Evolutionary conservation across 2,888 invertebrate genomes (phyloP), one percentile per base, ranked within the genome.

Genomic region (Salticus scenicus): DNA sequence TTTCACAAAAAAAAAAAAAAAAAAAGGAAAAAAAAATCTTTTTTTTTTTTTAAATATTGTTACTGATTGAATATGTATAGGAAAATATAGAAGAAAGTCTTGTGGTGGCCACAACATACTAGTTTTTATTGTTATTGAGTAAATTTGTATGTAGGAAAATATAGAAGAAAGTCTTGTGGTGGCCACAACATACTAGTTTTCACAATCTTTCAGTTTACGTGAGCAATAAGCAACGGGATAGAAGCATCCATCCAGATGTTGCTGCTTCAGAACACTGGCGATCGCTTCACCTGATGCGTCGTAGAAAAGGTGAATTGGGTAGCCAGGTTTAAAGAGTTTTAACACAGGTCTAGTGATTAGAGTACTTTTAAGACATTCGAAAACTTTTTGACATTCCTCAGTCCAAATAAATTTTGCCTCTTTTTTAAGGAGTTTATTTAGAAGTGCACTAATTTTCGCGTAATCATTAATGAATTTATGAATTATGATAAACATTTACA

Each of bases 401-500:
- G 37, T 37, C 37, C 37, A 37, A 10, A 7, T 37, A 4, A 4
- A 37, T 7, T 4, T 4, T 10, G 10, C 10, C 4, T 37, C 37
- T 37, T 37, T 37, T 7, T 37, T 4, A 7, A 37, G 10, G 4
- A 37, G 28, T 67, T 31, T 67, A 67, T 67, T 67, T 33, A 67
- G n/a, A 1, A 12, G 67, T n/a, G n/a, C 20, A 31, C 67, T 67
- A 5, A 67, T 30, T 33, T 67, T 33, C 1, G 67, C 67, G 31
- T 67, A 33, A 31, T 67, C 37, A 14, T 1, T n/a, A 14, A 67
- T 67, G 33, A 67, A 67, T 67, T 31, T 67, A 67, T n/a, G n/a
- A n/a, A n/a, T n/a, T n/a, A n/a, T 17, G 31, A n/a, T 67, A 67
- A n/a, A 67, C 33, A 67, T 67, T 67, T 0, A 67, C 20, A 31